A percentile compares a stretch with the other conserved stretches of the same genome.
phyloP scores from a whole-genome alignment of 2,113 vertebrate species.

The Haplochromis burtoni region DNA sequence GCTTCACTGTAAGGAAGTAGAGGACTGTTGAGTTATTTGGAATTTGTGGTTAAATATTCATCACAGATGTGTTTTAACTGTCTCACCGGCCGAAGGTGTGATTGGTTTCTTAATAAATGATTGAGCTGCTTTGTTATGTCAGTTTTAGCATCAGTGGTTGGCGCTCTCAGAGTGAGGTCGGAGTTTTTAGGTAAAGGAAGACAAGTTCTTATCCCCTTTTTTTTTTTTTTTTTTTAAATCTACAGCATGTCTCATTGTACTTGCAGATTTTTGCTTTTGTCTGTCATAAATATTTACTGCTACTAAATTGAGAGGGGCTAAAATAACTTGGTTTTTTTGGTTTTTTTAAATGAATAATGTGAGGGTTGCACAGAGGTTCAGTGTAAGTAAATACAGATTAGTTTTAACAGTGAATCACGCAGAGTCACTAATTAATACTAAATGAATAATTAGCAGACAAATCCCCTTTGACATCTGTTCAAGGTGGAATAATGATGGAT shows the following conservation, averaged over 20 bases:
- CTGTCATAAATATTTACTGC: background rate
- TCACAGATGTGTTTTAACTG: background rate
- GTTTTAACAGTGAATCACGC: background rate
- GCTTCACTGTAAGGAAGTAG: background rate
- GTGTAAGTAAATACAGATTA: background rate
- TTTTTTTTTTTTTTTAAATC: background rate
- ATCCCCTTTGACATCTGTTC: background rate
- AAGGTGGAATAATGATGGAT: background rate
- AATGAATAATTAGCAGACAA: background rate
- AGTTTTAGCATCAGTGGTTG: background rate
- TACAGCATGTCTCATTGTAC: background rate
- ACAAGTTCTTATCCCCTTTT: background rate
- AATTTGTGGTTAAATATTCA: background rate
- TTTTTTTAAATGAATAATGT: background rate
- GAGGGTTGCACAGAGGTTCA: background rate
- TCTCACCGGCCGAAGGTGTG: background rate
- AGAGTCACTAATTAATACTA: background rate
- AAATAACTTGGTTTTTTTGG: background rate
- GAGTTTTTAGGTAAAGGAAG: background rate
- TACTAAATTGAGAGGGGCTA: background rate
- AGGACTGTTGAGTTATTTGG: background rate
- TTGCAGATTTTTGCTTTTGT: background rate
- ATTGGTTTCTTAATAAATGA: background rate
- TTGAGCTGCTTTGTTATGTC: background rate
- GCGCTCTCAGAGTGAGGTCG: fast-evolving